These are phyloP conservation scores for Mimumesa dahlbomi DNA, from an alignment of 2,888 invertebrate species.

Conservation along the genomic window DNA sequence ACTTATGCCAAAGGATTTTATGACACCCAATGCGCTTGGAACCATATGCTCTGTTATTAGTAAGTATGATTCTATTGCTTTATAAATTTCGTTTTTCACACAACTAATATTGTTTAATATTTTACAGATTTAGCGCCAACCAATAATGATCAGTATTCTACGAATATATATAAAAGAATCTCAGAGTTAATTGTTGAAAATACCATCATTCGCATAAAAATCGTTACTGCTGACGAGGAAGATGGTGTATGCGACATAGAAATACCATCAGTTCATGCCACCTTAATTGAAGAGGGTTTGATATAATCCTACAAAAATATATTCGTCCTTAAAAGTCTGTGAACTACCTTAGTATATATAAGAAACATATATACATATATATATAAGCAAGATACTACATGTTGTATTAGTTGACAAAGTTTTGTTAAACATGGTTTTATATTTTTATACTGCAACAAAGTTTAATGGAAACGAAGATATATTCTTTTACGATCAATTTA, in stretches of 20 bases:
- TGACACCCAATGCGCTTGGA: constrained; percentile 61
- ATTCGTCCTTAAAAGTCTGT: no score
- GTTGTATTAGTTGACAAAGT: no score
- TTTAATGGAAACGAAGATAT: no score
- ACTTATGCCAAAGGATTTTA: constrained; percentile 74
- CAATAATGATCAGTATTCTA: constrained; percentile 28
- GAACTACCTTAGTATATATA: no score
- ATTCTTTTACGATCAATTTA: no score
- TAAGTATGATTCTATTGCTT: constrained; percentile 57
- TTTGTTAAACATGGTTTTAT: no score
- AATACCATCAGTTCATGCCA: constrained; percentile 58
- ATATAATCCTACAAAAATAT: constrained; percentile 1
- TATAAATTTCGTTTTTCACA: not conserved
- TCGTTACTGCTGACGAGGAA: constrained; percentile 37
- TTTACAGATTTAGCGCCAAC: constrained; percentile 53
- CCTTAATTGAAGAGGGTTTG: constrained; percentile 57
- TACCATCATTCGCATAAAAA: constrained; percentile 45
- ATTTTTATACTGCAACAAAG: no score
- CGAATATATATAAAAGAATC: constrained; percentile 41
- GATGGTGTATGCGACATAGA: constrained; percentile 59
- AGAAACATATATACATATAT: no score
- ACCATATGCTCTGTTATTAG: constrained; percentile 65
- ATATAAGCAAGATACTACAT: no score
- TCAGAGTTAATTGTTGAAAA: constrained; percentile 20
- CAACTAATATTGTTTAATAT: constrained; percentile 5